phyloP scores from a whole-genome alignment of 2,113 vertebrate genomes.

The Junco hyemalis region DNA sequence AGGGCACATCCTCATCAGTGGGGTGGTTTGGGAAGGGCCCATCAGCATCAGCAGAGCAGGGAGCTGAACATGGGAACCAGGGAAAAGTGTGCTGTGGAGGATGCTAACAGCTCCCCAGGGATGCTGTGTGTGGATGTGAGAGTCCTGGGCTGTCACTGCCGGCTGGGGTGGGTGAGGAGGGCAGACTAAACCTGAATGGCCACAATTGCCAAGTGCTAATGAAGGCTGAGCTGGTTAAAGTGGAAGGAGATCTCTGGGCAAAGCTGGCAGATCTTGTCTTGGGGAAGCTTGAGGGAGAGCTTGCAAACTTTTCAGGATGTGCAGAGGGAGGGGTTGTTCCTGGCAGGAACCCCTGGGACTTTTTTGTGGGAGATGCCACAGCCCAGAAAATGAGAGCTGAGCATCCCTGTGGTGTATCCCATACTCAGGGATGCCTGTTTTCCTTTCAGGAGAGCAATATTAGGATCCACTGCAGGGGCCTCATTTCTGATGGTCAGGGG shows the following conservation, averaged over 20 bases:
- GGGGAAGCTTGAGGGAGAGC: neutral
- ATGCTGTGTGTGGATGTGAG: rapidly evolving
- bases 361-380: neutral
- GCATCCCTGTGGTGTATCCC: neutral
- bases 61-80: neutral
- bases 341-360: neutral
- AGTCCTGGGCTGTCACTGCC: neutral
- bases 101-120: neutral
- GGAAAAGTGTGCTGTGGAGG: neutral
- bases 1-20: neutral
- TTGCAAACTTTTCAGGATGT: neutral
- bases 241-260: neutral
- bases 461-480: rapidly evolving
- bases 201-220: rapidly evolving
- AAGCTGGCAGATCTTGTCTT: neutral
- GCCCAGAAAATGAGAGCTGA: neutral
- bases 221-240: neutral
- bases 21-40: neutral
- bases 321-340: neutral
- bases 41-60: neutral
- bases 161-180: neutral
- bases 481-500: neutral
- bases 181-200: neutral
- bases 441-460: neutral
- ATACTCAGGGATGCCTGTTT: neutral